A percentile compares a stretch with the other conserved stretches of the same genome.
phyloP scores from a whole-genome alignment of 1,140 invertebrate genomes.

The Drosophila nebulosa region DNA sequence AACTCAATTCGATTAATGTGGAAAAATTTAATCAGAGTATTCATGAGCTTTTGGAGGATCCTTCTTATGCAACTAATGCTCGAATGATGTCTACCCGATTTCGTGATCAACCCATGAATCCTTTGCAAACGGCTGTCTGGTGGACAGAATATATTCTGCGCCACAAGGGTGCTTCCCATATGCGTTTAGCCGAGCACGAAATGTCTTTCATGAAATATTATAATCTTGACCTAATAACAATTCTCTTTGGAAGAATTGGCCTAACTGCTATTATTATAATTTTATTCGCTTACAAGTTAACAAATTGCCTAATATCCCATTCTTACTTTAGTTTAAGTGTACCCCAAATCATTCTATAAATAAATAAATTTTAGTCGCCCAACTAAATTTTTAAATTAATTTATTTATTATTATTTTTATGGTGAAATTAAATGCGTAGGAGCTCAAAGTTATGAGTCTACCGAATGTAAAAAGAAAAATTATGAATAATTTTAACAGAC shows the following conservation, averaged over 20 bases:
- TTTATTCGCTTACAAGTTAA: not conserved
- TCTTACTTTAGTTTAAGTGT: not conserved
- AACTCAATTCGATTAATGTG: constrained; percentile 12
- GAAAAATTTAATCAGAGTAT: constrained; percentile 1
- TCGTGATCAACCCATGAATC: constrained; percentile 82
- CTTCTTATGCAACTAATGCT: constrained; percentile 7
- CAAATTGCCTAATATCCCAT: not conserved
- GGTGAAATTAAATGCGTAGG: no score
- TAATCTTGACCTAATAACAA: not conserved
- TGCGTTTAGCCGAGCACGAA: constrained; percentile 64
- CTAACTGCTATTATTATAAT: not conserved
- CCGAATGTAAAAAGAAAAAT: no score
- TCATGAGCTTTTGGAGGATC: constrained; percentile 22
- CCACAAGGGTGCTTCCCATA: constrained; percentile 71
- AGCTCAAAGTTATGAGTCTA: no score
- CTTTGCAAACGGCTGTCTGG: constrained; percentile 84
- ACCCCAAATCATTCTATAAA: not conserved
- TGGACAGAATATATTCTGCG: constrained; percentile 84
- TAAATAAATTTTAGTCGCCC: no score
- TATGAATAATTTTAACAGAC: no score
- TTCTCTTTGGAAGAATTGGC: not conserved
- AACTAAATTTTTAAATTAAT: no score
- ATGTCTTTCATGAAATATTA: not conserved
- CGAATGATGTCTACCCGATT: constrained; percentile 81
- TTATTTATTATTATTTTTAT: no score